Evolutionary conservation across 37 sponge, comb jelly and placozoan genomes (phyloP), one percentile per base, ranked within the genome.

Genomic region (Petrosia ficiformis): DNA sequence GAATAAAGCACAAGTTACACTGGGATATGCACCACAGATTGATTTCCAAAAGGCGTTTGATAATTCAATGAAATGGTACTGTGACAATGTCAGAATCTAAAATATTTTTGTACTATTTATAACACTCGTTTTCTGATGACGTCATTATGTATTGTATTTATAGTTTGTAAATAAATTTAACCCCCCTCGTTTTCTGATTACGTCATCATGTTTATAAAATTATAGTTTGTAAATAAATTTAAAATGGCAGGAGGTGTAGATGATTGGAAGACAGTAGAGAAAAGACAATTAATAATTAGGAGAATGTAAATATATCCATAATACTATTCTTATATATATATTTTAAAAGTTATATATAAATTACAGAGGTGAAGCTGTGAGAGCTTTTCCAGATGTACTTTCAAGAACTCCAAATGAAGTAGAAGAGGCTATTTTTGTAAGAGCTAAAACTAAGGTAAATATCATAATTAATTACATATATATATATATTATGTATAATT

Each of bases 1-100:
- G 80, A 70, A 86, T 29, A 86, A 79, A 26, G 86, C 86, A 21
- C n/a, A n/a, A n/a, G n/a, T n/a, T n/a, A n/a, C n/a, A n/a, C n/a
- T n/a, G n/a, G n/a, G n/a, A n/a, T n/a, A n/a, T n/a, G n/a, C n/a
- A n/a, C n/a, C n/a, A n/a, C n/a, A n/a, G n/a, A n/a, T n/a, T n/a
- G n/a, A n/a, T n/a, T n/a, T n/a, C n/a, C n/a, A n/a, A n/a, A n/a
- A n/a, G n/a, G n/a, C n/a, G n/a, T n/a, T n/a, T n/a, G n/a, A n/a
- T n/a, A n/a, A n/a, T n/a, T n/a, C n/a, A n/a, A n/a, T n/a, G n/a
- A n/a, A n/a, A n/a, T n/a, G n/a, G n/a, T n/a, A n/a, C n/a, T n/a
- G n/a, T n/a, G n/a, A n/a, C n/a, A n/a, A n/a, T n/a, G n/a, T n/a
- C n/a, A n/a, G n/a, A n/a, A n/a, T n/a, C n/a, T n/a, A n/a, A n/a